Evolutionary conservation across 1,140 invertebrate genomes (phyloP).

Genomic region (Proales similis): DNA sequence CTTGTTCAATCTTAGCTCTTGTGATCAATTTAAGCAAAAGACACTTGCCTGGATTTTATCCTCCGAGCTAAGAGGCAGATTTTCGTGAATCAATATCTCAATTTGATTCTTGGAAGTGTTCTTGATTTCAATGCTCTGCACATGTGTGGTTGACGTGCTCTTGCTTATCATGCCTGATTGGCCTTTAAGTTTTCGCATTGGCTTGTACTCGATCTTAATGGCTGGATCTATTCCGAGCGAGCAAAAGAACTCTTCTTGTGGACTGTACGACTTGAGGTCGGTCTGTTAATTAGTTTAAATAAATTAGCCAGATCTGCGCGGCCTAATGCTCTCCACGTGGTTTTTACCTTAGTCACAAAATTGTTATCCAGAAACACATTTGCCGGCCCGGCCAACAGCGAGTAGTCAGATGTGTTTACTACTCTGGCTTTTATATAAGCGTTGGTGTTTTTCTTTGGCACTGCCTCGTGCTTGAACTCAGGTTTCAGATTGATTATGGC

Average conservation of each 20-base stretch:
- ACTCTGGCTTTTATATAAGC: constrained; percentile 52
- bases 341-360: constrained; percentile 49
- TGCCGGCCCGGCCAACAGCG: constrained; percentile 48
- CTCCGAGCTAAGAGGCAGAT: constrained; percentile 43
- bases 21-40: too few species aligned
- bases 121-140: constrained; percentile 50
- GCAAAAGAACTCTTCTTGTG: constrained; percentile 48
- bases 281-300: too few species aligned
- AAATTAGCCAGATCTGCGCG: too few species aligned
- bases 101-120: constrained; percentile 47
- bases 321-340: too few species aligned
- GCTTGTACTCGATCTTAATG: constrained; percentile 51
- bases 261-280: constrained; percentile 4
- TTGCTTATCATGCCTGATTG: constrained; percentile 44
- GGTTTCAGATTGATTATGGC: constrained; percentile 45
- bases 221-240: constrained; percentile 51
- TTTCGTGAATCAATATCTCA: constrained; percentile 46
- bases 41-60: constrained; percentile 25
- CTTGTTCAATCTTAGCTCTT: too few species aligned
- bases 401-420: constrained; percentile 47
- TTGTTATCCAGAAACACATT: constrained; percentile 53
- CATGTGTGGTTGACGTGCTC: constrained; percentile 41
- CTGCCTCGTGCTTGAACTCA: constrained; percentile 46
- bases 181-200: constrained; percentile 43
- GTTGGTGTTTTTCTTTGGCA: constrained; percentile 47